Base-by-base conservation (phyloP, 2,888 invertebrate genomes). In the Drosophila picticornis region DNA sequence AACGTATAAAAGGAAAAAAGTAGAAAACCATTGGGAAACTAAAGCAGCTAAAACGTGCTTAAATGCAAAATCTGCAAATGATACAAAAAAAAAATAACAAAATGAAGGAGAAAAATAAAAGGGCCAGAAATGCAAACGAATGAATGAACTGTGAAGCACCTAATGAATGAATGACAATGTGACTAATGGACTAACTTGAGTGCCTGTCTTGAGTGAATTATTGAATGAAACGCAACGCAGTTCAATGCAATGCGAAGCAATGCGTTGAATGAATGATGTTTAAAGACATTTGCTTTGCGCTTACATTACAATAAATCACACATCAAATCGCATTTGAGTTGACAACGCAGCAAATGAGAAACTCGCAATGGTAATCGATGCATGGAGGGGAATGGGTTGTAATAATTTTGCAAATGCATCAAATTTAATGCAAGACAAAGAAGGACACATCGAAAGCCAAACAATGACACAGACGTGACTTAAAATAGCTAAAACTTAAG, bases 141-240 rank as follows among this genome's bases (percentile, higher is more conserved):
- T 80, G 72, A 72, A 74, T 72, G 77, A 69, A 70, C 79, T 75
- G 81, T 72, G 76, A 76, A 60, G 70, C 70, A 58, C 61, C 72
- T 79, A 79, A 73, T 77, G 82, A 80, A 81, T 80, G 73, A 72
- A 72, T 80, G 75, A 69, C 83, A 75, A 72, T 71, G 57, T 66
- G 70, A 71, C 74, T 70, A 68, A 75, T 62, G 83, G 69, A 63
- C 58, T 55, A 31, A 31, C 59, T 59, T 59, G 58, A 66, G 64
- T 32, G 46, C n/a, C 68, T 32, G 46, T n/a, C 46, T 55, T 72
- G 62, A 69, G 53, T 80, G 58, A 76, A 60, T 63, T 79, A 79
- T 80, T 75, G 77, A 84, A 77, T 80, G 75, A 71, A 72, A 58
- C 32, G 22, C 68, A 78, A n/a, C 29, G 56, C 38, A 56, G 13